phyloP scores from a whole-genome alignment of 2,113 vertebrate genomes.

The Lamprotornis superbus region DNA sequence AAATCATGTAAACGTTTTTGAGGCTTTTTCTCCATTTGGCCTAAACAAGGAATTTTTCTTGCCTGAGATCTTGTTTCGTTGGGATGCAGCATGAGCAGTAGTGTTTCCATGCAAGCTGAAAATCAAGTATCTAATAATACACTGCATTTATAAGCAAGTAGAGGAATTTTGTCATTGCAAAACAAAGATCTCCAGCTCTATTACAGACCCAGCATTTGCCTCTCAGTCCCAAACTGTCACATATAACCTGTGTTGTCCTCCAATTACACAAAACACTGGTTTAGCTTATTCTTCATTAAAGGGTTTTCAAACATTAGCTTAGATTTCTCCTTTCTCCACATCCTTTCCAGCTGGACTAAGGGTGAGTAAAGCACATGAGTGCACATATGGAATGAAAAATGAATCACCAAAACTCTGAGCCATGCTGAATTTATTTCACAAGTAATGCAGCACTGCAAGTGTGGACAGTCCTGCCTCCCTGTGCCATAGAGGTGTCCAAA shows the following conservation, averaged over 20 bases:
- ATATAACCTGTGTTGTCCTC: not conserved
- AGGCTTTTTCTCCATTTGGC: not conserved
- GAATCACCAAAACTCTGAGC: not conserved
- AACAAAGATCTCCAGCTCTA: not conserved
- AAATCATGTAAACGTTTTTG: not conserved
- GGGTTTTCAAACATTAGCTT: not conserved
- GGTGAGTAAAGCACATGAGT: not conserved
- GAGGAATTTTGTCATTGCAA: not conserved
- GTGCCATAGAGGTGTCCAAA: not conserved
- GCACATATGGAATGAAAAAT: slow-evolving; percentile 3
- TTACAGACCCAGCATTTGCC: not conserved
- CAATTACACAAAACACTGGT: not conserved
- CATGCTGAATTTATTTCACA: not conserved
- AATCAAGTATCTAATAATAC: not conserved
- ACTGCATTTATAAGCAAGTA: not conserved
- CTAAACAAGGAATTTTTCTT: not conserved
- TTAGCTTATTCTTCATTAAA: not conserved
- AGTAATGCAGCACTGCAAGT: not conserved
- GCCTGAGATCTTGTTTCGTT: not conserved
- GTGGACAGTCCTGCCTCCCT: not conserved
- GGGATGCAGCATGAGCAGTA: not conserved
- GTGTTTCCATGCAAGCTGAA: not conserved
- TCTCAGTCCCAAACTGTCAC: not conserved
- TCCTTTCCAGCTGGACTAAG: not conserved
- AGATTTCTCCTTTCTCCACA: not conserved